phyloP scores from a whole-genome alignment of 2,113 vertebrate species.

The Xiphorhynchus elegans region DNA sequence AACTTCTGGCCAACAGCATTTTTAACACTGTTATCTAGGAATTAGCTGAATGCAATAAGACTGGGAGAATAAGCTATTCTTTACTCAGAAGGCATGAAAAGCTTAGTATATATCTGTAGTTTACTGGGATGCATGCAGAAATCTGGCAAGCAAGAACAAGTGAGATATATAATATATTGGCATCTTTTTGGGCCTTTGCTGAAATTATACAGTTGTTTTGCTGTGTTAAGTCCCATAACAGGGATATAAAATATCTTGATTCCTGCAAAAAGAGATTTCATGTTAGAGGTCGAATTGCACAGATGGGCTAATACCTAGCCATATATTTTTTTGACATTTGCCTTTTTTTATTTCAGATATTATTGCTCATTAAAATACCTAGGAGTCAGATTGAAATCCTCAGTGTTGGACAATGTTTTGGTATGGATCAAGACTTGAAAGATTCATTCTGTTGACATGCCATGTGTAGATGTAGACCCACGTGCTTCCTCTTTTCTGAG shows the following conservation, averaged over 20 bases:
- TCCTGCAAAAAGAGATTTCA: background rate
- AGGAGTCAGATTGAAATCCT: background rate
- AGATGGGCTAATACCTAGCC: background rate
- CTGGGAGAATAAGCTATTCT: background rate
- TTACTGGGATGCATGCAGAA: background rate
- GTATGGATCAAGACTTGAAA: background rate
- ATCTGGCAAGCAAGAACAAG: background rate
- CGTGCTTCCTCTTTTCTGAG: background rate
- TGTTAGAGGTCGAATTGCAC: background rate
- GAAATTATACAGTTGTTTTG: background rate
- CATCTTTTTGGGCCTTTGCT: background rate
- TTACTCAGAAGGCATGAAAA: background rate
- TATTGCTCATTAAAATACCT: background rate
- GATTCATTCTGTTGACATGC: background rate
- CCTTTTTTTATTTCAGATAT: background rate
- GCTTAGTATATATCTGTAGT: background rate
- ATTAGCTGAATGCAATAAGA: background rate
- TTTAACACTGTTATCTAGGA: background rate
- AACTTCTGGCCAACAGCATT: background rate
- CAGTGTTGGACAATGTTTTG: background rate
- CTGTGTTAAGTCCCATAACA: fast-evolving
- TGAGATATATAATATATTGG: background rate
- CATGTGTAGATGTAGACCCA: background rate
- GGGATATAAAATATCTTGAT: background rate
- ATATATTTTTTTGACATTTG: background rate